phyloP scores from a whole-genome alignment of 2,113 vertebrate species.

The Eolophus roseicapilla region DNA sequence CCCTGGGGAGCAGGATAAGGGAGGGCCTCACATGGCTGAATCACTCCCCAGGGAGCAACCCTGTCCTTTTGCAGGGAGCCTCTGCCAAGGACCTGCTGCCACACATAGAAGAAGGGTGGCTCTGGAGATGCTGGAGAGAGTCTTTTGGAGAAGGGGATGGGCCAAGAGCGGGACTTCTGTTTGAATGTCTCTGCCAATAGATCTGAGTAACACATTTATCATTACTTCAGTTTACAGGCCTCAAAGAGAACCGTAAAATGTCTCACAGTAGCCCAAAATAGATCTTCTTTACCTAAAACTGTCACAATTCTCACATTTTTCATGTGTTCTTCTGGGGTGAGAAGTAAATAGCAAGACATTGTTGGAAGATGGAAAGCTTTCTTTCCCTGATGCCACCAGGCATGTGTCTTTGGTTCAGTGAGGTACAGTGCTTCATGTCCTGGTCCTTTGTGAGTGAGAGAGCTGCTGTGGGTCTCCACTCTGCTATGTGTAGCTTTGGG shows the following conservation, averaged over 20 bases:
- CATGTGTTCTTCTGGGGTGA: conserved; percentile 19
- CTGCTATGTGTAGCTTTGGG: neutral
- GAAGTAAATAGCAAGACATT: conserved; percentile 29
- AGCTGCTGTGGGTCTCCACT: neutral
- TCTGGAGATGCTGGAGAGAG: neutral
- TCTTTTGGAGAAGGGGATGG: neutral
- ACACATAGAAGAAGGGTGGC: neutral
- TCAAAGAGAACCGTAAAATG: neutral
- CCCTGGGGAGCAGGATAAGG: neutral
- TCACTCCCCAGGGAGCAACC: neutral
- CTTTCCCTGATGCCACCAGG: neutral
- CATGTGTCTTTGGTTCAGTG: accelerated
- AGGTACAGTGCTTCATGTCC: neutral
- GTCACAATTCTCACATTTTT: conserved; percentile 23
- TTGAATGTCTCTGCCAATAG: neutral
- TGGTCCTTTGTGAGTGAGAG: neutral
- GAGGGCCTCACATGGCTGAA: neutral
- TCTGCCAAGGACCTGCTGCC: neutral
- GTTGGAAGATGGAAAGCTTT: neutral
- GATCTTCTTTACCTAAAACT: conserved; percentile 39
- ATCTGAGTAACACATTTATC: conserved; percentile 1
- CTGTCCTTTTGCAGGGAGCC: neutral
- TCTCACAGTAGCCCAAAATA: conserved; percentile 35
- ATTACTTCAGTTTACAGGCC: neutral
- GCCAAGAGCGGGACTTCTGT: neutral